Evolutionary conservation across 2,888 invertebrate genomes (phyloP).

Genomic region (Melanchra persicariae): DNA sequence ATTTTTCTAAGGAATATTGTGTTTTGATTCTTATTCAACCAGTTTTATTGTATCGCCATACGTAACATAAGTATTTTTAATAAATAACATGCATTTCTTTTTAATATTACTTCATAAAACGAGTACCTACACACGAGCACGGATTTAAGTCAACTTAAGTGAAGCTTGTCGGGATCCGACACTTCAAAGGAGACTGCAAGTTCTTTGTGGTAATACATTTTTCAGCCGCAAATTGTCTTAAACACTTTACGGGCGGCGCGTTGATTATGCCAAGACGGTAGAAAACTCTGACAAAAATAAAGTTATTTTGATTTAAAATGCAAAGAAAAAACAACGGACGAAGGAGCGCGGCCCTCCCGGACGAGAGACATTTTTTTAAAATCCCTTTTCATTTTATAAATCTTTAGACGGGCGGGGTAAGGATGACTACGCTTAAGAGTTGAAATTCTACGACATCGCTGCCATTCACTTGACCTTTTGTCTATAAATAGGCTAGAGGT

Average conservation of each 20-base stretch:
- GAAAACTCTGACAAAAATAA: slow-evolving; percentile 85
- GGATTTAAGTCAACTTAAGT: neutral
- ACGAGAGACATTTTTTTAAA: slow-evolving; percentile 77
- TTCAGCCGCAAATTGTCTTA: slow-evolving; percentile 84
- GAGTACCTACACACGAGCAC: slow-evolving; percentile 8
- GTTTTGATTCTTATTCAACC: neutral
- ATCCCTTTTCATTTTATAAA: slow-evolving; percentile 84
- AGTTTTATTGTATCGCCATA: too few relatives aligned
- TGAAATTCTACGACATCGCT: slow-evolving; percentile 71
- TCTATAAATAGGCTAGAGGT: slow-evolving; percentile 39
- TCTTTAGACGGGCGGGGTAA: slow-evolving; percentile 77
- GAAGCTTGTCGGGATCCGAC: slow-evolving; percentile 65
- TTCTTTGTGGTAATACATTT: slow-evolving; percentile 81
- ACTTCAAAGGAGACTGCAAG: slow-evolving; percentile 78
- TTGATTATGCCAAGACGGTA: slow-evolving; percentile 87
- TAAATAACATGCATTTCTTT: too few relatives aligned
- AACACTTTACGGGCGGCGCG: slow-evolving; percentile 83
- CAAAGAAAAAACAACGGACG: slow-evolving; percentile 82
- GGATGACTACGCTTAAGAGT: slow-evolving; percentile 71
- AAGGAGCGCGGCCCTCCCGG: slow-evolving; percentile 68
- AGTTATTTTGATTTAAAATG: slow-evolving; percentile 89
- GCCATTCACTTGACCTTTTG: slow-evolving; percentile 35
- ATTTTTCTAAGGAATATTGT: slow-evolving; percentile 1
- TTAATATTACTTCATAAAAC: neutral
- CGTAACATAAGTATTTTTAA: too few relatives aligned